Evolutionary conservation across 2,113 vertebrate genomes (phyloP).

Genomic region (Calonectris borealis): DNA sequence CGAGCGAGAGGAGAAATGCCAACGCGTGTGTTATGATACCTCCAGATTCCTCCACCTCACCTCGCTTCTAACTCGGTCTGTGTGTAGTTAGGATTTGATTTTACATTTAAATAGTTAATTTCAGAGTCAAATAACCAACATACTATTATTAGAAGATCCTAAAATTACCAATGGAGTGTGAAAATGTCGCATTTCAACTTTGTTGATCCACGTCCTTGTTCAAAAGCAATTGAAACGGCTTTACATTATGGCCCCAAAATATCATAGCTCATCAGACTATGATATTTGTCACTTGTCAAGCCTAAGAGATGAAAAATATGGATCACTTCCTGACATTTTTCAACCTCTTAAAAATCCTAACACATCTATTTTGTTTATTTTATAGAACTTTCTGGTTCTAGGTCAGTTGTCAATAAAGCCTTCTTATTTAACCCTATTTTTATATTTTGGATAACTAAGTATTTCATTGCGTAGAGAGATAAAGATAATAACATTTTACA

Average conservation of each 20-base stretch:
- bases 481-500: not conserved
- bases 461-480: too few relatives aligned
- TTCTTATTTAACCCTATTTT: not conserved
- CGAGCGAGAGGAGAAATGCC: accelerated
- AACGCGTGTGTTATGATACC: not conserved
- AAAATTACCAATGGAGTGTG: not conserved
- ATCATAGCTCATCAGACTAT: not conserved
- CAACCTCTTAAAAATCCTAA: not conserved
- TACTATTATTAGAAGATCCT: not conserved
- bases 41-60: not conserved
- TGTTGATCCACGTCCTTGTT: not conserved
- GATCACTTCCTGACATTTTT: not conserved
- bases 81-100: not conserved
- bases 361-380: not conserved
- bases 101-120: not conserved
- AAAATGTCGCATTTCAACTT: not conserved
- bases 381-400: not conserved
- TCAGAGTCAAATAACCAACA: not conserved
- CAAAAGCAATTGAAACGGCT: not conserved
- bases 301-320: not conserved
- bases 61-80: not conserved
- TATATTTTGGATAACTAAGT: not conserved
- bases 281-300: not conserved
- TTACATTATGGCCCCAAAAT: not conserved
- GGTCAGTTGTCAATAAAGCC: not conserved